Conservation (phyloP, 23 tunicate genomes). For the Trididemnum clinides region DNA sequence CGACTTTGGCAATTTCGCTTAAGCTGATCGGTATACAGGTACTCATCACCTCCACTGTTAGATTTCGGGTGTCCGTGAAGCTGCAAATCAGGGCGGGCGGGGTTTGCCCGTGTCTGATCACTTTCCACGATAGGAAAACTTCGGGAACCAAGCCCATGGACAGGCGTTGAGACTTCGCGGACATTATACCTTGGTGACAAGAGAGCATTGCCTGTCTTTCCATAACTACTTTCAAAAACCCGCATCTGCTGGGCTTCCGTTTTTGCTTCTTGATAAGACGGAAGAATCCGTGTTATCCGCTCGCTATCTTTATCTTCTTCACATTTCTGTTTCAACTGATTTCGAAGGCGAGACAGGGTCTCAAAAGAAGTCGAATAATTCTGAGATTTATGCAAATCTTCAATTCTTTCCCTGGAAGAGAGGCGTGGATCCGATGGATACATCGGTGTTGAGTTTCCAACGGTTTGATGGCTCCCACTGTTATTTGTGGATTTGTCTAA, state of each 20-base stretch:
- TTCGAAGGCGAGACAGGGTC: neutral
- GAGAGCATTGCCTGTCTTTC: neutral
- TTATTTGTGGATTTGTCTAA: neutral
- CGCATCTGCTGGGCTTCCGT: neutral
- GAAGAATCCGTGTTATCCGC: neutral
- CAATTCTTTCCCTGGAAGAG: neutral
- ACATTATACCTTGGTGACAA: neutral
- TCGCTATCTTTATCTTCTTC: neutral
- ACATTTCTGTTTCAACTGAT: too few relatives aligned
- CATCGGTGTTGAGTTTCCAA: neutral
- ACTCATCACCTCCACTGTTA: conserved; percentile 76
- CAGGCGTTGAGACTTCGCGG: neutral
- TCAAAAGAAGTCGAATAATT: neutral
- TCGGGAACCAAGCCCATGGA: neutral
- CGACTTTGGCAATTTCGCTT: conserved; percentile 6
- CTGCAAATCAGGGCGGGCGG: neutral
- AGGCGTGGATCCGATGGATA: neutral
- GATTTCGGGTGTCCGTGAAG: conserved; percentile 75
- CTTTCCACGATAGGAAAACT: neutral
- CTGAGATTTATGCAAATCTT: too few relatives aligned
- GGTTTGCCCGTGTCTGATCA: neutral
- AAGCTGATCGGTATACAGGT: conserved; percentile 50
- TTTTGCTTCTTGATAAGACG: neutral
- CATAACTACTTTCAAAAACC: neutral
- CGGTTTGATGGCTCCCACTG: neutral